Conservation (phyloP, 2,888 invertebrate species). For the Linyphia triangularis region DNA sequence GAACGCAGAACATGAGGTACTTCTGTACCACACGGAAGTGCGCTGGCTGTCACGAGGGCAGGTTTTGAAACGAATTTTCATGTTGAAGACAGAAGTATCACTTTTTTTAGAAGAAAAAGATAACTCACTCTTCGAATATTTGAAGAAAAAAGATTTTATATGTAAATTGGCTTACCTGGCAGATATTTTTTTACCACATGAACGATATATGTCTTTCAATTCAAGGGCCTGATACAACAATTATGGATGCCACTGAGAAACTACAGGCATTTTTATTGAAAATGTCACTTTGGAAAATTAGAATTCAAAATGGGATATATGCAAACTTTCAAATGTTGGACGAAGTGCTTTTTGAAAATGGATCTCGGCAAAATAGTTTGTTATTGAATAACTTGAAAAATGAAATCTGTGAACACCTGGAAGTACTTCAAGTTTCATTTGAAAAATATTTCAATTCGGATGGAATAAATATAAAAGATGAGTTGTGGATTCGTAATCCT, state of each 20-base stretch:
- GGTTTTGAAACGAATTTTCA: too few relatives aligned
- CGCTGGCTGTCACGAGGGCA: constrained; percentile 13
- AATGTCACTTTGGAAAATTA: constrained; percentile 56
- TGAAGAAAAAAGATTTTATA: constrained; percentile 52
- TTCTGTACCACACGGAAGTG: constrained; percentile 53
- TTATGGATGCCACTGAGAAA: constrained; percentile 57
- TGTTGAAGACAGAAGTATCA: too few relatives aligned
- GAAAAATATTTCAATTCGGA: too few relatives aligned
- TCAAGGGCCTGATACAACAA: too few relatives aligned
- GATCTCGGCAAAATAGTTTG: constrained; percentile 48
- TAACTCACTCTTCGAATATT: constrained; percentile 60
- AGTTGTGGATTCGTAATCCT: constrained; percentile 56
- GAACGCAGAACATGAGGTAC: constrained; percentile 63
- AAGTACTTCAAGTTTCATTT: too few relatives aligned
- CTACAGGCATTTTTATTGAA: constrained; percentile 57
- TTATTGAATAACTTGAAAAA: too few relatives aligned
- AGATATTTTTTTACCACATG: constrained; percentile 65
- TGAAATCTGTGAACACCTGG: too few relatives aligned
- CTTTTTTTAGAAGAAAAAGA: constrained; percentile 6
- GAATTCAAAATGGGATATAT: constrained; percentile 52
- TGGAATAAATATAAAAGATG: constrained; percentile 51
- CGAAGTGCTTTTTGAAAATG: constrained; percentile 54
- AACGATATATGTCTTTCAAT: too few relatives aligned
- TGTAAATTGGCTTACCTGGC: constrained; percentile 58
- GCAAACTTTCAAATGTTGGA: constrained; percentile 61